A percentile compares a stretch with the other conserved stretches of the same genome.
phyloP scores from a whole-genome alignment of 2,888 invertebrate genomes.

The Apodemia zela region DNA sequence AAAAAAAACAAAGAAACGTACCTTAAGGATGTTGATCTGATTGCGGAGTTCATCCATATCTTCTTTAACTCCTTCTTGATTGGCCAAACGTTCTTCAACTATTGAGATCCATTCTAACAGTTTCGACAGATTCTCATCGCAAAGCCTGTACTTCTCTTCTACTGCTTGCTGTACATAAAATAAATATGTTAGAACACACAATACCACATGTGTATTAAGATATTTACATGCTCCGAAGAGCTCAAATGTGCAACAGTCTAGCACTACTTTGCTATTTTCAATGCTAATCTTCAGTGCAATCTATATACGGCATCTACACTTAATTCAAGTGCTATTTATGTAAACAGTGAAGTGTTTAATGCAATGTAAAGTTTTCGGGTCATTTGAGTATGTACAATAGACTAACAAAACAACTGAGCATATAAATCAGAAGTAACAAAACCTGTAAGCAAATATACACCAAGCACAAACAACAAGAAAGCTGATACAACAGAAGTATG shows the following conservation, averaged over 20 bases:
- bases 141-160: conserved; percentile 95
- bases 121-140: conserved; percentile 92
- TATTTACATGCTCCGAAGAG: conserved; percentile 26
- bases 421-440: conserved; percentile 21
- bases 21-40: conserved; percentile 94
- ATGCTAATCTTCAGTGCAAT: conserved; percentile 20
- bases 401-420: conserved; percentile 14
- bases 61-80: conserved; percentile 92
- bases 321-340: conserved; percentile 11
- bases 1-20: conserved; percentile 42
- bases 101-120: conserved; percentile 93
- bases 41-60: conserved; percentile 91
- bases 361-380: background rate
- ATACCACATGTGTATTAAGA: conserved; percentile 15
- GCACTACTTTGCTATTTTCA: conserved; percentile 16
- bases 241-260: conserved; percentile 19
- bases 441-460: conserved; percentile 38
- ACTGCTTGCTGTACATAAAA: conserved; percentile 90
- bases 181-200: conserved; percentile 36
- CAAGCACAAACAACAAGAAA: conserved; percentile 51
- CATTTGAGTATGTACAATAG: conserved; percentile 3
- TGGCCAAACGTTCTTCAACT: conserved; percentile 90
- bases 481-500: conserved; percentile 53
- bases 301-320: conserved; percentile 14
- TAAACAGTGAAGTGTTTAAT: conserved; percentile 13